Base-by-base conservation (phyloP, 53 echinoderm and acorn worm species). In the Holothuria scabra region DNA sequence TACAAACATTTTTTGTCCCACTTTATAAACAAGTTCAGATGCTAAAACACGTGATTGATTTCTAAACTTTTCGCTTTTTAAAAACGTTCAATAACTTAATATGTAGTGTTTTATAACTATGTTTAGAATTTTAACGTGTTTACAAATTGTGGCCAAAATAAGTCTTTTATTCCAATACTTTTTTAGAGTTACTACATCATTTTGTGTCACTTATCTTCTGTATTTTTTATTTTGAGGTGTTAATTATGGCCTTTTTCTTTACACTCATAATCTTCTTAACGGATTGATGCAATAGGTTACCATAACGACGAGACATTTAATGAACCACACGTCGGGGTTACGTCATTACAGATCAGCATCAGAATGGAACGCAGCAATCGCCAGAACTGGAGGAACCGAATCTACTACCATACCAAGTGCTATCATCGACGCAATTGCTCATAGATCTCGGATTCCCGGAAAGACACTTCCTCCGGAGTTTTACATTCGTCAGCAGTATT, bases 281-380 rank as follows among this genome's bases (percentile, higher is more conserved):
- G 23, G 14, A 72, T 22, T 72, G 19, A 72, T 21, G 11, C n/a
- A 14, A 18, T 25, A 72, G 72, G 49, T 72, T 46, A 46, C 72
- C 34, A 44, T 72, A 32, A 44, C 72, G 23, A 72, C 72, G 22
- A 72, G 72, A 22, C 72, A 72, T 23, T 48, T 72, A 20, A 72
- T 72, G 72, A 72, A 44, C 25, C 72, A 72, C 23, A 72, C 49
- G n/a, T 44, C 72, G 22, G 72, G 72, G 48, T 44, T 72, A 25
- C 72, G 72, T 72, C 72, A 72, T 72, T 72, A 72, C 48, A 25
- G 25, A 23, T 8, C 49, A 44, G 8, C n/a, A 4, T 72, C n/a
- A 22, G 46, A 38, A 23, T 14, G 24, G 10, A 30, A 34, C 44
- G 8, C 46, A n/a, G 11, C 23, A n/a, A 46, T 72, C 14, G 21